Evolutionary conservation across 30 jellyfish, hydroid and myxozoan genomes (phyloP), one percentile per base, ranked within the genome.

Genomic region (Pelagia noctiluca): DNA sequence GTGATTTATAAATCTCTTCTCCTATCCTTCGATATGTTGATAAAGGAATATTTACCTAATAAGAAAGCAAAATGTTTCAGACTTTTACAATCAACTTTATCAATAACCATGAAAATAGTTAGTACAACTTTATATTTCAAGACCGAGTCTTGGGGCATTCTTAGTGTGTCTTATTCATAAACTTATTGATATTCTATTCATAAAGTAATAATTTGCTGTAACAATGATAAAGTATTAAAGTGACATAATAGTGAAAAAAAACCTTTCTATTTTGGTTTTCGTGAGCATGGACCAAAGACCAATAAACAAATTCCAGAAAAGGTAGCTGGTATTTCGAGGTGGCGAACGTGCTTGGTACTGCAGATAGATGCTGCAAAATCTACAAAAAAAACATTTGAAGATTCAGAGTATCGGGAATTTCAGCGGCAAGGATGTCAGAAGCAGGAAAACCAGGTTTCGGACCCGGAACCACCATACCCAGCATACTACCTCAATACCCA

Each of bases 1-100:
- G 90, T 18, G 83, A 65, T 64, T 66, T 63, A 46, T 29, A 80
- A 0, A 67, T 30, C 46, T 78, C 88, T 66, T 88, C 96, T 5
- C 96, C 96, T 50, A 88, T 78, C 26, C 92, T 69, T 24, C 96
- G 68, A 75, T 67, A 81, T 3, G 96, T 83, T 0, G 96, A 31
- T 53, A 76, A 30, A 35, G 87, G 96, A 0, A 67, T 36, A 29
- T 73, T 78, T 30, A 68, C 46, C 96, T 88, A 57, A 13, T n/a
- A 68, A 26, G 7, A 29, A 46, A 26, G 29, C 24, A 53, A 68
- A 28, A 22, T n/a, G n/a, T n/a, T n/a, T n/a, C n/a, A n/a, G n/a
- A n/a, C n/a, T n/a, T n/a, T n/a, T n/a, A n/a, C n/a, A n/a, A n/a
- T n/a, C n/a, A n/a, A n/a, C n/a, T n/a, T n/a, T n/a, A n/a, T n/a